Evolutionary conservation across 2,113 vertebrate genomes (phyloP).

Genomic region (Hiodon alosoides): DNA sequence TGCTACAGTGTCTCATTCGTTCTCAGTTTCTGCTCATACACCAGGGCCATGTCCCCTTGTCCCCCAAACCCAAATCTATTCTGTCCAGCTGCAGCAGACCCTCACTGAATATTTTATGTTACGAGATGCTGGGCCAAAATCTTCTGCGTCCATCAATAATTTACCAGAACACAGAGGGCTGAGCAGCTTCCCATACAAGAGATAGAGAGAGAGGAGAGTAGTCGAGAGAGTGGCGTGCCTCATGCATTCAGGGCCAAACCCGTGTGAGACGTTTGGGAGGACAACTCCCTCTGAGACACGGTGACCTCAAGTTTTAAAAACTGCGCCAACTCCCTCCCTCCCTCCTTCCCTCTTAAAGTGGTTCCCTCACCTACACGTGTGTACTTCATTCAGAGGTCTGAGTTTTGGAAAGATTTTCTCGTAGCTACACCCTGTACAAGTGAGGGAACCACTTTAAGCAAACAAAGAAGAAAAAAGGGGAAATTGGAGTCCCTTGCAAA

Average conservation of each 20-base stretch:
- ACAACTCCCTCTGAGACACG: neutral
- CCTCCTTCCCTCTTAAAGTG: too few species aligned
- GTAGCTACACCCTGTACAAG: too few species aligned
- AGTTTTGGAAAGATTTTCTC: too few species aligned
- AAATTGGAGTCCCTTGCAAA: too few species aligned
- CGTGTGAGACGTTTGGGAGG: too few species aligned
- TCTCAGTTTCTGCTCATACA: neutral
- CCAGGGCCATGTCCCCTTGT: too few species aligned
- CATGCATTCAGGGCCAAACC: neutral
- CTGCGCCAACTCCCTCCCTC: neutral
- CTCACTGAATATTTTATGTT: slow-evolving; percentile 11
- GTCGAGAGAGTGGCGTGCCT: neutral
- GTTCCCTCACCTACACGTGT: neutral
- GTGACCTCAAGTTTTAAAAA: neutral
- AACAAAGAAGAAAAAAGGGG: too few species aligned
- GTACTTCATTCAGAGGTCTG: too few species aligned
- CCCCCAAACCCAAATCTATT: neutral
- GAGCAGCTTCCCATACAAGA: neutral
- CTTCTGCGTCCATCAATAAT: slow-evolving; percentile 22
- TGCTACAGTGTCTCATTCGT: too few species aligned
- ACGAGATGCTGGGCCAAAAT: slow-evolving; percentile 8
- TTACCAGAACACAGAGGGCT: slow-evolving; percentile 7
- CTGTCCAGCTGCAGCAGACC: neutral
- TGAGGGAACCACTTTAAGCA: too few species aligned
- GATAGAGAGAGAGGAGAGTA: slow-evolving; percentile 11